Evolutionary conservation across 2,888 invertebrate species (phyloP).

Genomic region (Andrena hattorfiana): DNA sequence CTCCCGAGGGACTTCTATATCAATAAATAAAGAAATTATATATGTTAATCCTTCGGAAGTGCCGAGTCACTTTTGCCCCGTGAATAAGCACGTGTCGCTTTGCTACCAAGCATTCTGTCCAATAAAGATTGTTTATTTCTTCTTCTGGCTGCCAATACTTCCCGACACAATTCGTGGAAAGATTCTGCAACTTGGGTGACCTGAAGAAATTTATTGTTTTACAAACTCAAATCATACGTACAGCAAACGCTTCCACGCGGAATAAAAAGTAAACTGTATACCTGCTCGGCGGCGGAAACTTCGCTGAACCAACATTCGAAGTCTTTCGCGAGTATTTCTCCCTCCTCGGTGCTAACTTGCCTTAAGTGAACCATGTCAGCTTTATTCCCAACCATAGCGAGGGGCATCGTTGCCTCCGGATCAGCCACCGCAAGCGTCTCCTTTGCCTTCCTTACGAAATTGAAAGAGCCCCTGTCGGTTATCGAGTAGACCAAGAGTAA

Average conservation of each 20-base stretch:
- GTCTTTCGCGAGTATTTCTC: constrained; percentile 94
- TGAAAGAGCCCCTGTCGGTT: constrained; percentile 94
- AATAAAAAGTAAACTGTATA: constrained; percentile 3
- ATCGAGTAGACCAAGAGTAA: constrained; percentile 95
- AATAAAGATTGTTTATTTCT: constrained; percentile 93
- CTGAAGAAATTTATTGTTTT: constrained; percentile 61
- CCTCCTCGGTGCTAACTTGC: constrained; percentile 95
- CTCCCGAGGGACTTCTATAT: neutral
- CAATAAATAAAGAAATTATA: constrained; percentile 25
- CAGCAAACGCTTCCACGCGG: neutral
- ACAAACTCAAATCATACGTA: neutral
- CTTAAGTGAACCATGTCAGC: constrained; percentile 96
- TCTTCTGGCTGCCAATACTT: constrained; percentile 91
- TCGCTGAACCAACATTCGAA: constrained; percentile 95
- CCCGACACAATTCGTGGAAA: constrained; percentile 93
- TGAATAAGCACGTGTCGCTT: constrained; percentile 90
- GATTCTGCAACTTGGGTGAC: constrained; percentile 93
- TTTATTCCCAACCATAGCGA: constrained; percentile 96
- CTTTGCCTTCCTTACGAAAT: constrained; percentile 92
- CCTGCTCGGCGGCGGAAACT: constrained; percentile 95
- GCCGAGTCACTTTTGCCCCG: constrained; percentile 96
- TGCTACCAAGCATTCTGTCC: constrained; percentile 92
- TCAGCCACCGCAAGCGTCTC: constrained; percentile 86
- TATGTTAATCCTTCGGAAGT: constrained; percentile 90
- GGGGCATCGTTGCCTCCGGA: constrained; percentile 90